Base-by-base conservation (phyloP, 1,140 invertebrate genomes). In the Arion vulgaris region DNA sequence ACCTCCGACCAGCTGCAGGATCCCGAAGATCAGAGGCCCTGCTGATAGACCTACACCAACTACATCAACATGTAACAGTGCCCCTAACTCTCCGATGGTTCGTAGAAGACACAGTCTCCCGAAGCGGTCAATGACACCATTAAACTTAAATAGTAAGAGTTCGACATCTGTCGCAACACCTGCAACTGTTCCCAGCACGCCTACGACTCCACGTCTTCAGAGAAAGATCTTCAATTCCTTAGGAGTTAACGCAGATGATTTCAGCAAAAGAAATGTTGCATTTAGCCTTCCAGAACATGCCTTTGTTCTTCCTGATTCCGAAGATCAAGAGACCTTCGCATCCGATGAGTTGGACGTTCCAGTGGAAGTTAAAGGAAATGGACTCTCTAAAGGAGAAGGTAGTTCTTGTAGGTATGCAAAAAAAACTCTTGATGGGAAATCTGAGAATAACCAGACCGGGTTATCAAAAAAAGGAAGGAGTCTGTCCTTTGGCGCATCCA, bases 1-100 rank as follows among this genome's bases (percentile, higher is more conserved):
- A 51, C 83, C 83, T 34, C 83, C 83, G 5, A 82, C 83, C 9
- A 81, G 76, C 38, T 71, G 75, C 34, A 68, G 80, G n/a, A 80
- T 82, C 38, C 83, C 83, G 1, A 73, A 80, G 32, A 36, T 84
- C 28, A 80, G 66, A 32, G 78, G 74, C 28, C 73, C 83, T 15
- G 80, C 75, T 32, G 80, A 84, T 34, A 34, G 68, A 38, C 28
- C 36, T 0, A 36, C 34, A 23, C 57, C 74, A 38, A 45, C 80
- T 0, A 36, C 51, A 38, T 45, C 57, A 41, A 75, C 77, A 5
- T 74, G 77, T 38, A 45, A 53, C 49, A 80, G 78, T 36, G 78
- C 78, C 39, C 83, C 75, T 34, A 84, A 13, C 69, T 84, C 62
- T 45, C 83, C 80, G 45, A 78, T 39, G 74, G 32, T 80, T 13